Evolutionary conservation across 1,140 invertebrate species (phyloP).

Genomic region (Frieseomelitta varia): DNA sequence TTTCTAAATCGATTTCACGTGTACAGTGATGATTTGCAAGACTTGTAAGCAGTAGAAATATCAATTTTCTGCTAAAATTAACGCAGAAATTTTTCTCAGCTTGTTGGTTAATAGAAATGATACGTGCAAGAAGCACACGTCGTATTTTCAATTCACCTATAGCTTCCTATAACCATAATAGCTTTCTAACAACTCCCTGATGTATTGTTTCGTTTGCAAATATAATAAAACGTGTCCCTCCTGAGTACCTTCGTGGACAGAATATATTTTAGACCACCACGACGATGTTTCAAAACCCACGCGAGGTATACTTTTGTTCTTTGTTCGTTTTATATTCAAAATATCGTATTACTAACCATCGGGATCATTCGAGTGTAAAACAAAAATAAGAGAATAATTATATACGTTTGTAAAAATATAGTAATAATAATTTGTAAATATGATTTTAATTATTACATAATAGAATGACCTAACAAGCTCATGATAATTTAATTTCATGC

Average conservation of each 20-base stretch:
- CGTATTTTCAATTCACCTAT: not conserved
- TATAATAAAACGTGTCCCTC: conserved; percentile 9
- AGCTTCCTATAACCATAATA: not conserved
- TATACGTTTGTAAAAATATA: no score
- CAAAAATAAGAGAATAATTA: no score
- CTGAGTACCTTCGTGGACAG: conserved; percentile 12
- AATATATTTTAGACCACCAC: conserved; percentile 25
- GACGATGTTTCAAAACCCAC: not conserved
- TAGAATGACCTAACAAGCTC: no score
- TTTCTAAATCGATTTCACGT: no score
- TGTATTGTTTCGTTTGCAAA: conserved; percentile 26
- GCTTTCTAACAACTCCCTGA: conserved; percentile 8
- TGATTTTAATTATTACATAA: no score
- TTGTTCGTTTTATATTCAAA: not conserved
- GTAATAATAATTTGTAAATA: no score
- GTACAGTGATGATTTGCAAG: not conserved
- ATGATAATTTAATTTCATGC: no score
- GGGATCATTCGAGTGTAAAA: no score
- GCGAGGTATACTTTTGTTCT: not conserved
- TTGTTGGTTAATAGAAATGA: no score
- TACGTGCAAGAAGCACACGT: not conserved
- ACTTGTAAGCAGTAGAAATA: not conserved
- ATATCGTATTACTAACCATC: not conserved
- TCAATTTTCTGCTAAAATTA: fast-evolving
- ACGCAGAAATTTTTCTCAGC: not conserved